Percentiles rank a stretch among this genome's conserved stretches.
phyloP scores from a whole-genome alignment of 2,113 vertebrate species.

The Oncorhynchus nerka region DNA sequence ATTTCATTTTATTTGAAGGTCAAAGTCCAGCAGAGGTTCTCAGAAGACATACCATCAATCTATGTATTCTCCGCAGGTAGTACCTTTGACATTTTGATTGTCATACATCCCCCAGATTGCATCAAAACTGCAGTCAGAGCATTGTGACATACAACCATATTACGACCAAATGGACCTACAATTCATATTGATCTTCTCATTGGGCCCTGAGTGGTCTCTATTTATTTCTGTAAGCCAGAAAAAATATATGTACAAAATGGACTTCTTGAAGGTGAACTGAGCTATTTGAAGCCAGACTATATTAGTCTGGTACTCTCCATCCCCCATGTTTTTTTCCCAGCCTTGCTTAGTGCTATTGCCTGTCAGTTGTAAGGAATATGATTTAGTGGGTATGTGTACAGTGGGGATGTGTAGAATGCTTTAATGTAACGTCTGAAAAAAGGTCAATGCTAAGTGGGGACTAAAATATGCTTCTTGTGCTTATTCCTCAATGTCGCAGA shows the following conservation, averaged over 20 bases:
- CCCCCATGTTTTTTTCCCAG: too few relatives aligned
- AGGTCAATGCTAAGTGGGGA: background rate
- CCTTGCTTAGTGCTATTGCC: too few relatives aligned
- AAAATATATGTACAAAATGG: conserved; percentile 20
- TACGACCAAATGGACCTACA: conserved; percentile 48
- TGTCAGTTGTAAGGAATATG: too few relatives aligned
- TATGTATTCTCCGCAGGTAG: conserved; percentile 19
- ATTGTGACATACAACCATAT: conserved; percentile 29
- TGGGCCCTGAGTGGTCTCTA: conserved; percentile 37
- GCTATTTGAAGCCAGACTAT: background rate
- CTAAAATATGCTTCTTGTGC: background rate
- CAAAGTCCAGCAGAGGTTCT: conserved; percentile 25
- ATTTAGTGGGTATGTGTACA: background rate
- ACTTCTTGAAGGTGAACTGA: conserved; percentile 14
- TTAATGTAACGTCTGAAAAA: background rate
- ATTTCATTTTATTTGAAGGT: background rate
- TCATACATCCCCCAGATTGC: conserved; percentile 49
- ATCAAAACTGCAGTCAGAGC: conserved; percentile 20
- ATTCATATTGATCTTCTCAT: conserved; percentile 58
- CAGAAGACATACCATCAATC: conserved; percentile 19
- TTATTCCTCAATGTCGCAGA: background rate
- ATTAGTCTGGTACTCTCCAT: background rate
- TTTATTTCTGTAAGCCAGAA: conserved; percentile 43
- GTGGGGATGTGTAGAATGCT: background rate
- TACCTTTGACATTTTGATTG: conserved; percentile 35